Evolutionary conservation across 2,888 invertebrate species (phyloP).

Genomic region (Diplazon laetatorius): DNA sequence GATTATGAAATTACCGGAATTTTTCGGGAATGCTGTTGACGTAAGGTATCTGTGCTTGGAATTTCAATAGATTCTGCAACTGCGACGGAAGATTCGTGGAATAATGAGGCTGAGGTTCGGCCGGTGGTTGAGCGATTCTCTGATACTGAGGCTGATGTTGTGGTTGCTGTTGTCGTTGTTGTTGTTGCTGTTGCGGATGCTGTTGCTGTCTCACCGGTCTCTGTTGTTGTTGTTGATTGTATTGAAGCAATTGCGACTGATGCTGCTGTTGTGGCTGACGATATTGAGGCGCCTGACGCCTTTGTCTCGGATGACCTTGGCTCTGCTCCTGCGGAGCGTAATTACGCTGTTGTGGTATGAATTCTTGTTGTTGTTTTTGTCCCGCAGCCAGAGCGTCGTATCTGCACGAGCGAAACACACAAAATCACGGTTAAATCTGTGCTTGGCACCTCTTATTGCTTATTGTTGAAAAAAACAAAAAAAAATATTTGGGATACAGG

Average conservation of each 20-base stretch:
- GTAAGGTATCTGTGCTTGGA: conserved; percentile 78
- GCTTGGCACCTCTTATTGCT: too few species aligned
- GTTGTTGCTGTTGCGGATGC: conserved; percentile 67
- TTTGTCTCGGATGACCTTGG: conserved; percentile 54
- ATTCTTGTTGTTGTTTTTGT: conserved; percentile 65
- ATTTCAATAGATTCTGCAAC: conserved; percentile 76
- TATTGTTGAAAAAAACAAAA: too few species aligned
- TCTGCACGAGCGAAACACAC: conserved; percentile 55
- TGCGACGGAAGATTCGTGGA: conserved; percentile 75
- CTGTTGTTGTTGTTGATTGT: conserved; percentile 47
- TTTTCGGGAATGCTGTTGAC: conserved; percentile 78
- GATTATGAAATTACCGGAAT: conserved; percentile 69
- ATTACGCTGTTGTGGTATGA: conserved; percentile 64
- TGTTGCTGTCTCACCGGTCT: conserved; percentile 63
- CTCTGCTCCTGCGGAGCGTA: conserved; percentile 44
- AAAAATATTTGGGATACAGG: too few species aligned
- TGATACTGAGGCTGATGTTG: conserved; percentile 70
- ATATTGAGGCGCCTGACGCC: conserved; percentile 54
- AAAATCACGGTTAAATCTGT: too few species aligned
- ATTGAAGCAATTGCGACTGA: conserved; percentile 60
- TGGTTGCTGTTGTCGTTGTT: conserved; percentile 70
- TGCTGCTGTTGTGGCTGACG: conserved; percentile 1
- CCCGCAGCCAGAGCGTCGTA: conserved; percentile 70
- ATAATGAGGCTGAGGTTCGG: conserved; percentile 74
- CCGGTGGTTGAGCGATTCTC: conserved; percentile 71